A percentile compares a stretch with the other conserved stretches of the same genome.
Evolutionary conservation across 2,113 vertebrate species (phyloP).

Genomic region (Tyrannus savana): DNA sequence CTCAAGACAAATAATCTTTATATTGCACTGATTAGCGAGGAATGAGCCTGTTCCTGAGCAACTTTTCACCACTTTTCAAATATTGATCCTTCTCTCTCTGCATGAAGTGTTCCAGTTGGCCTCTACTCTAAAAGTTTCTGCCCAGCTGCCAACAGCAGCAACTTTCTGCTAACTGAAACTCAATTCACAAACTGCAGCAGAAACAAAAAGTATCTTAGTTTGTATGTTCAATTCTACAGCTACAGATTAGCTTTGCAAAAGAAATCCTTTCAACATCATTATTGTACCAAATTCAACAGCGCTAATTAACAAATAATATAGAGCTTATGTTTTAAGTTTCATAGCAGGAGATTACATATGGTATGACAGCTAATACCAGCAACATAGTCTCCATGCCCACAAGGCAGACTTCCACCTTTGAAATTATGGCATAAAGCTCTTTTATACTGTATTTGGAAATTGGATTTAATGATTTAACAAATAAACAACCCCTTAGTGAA

Average conservation of each 20-base stretch:
- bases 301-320: background rate
- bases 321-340: background rate
- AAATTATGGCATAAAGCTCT: background rate
- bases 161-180: background rate
- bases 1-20: background rate
- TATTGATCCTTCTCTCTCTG: background rate
- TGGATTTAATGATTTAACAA: conserved; percentile 30
- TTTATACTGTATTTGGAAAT: conserved; percentile 28
- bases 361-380: background rate
- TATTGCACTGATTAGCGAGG: background rate
- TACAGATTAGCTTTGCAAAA: background rate
- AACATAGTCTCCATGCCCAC: background rate
- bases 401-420: background rate
- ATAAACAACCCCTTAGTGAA: background rate
- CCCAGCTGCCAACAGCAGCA: background rate
- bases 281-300: background rate
- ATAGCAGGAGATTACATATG: background rate
- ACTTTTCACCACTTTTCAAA: background rate
- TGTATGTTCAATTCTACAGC: background rate
- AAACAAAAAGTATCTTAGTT: background rate
- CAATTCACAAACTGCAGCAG: background rate
- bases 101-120: background rate
- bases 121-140: background rate
- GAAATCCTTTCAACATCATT: background rate
- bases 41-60: background rate